Base-by-base conservation (phyloP, 1,140 invertebrate species). In the Pteromalus puparum region DNA sequence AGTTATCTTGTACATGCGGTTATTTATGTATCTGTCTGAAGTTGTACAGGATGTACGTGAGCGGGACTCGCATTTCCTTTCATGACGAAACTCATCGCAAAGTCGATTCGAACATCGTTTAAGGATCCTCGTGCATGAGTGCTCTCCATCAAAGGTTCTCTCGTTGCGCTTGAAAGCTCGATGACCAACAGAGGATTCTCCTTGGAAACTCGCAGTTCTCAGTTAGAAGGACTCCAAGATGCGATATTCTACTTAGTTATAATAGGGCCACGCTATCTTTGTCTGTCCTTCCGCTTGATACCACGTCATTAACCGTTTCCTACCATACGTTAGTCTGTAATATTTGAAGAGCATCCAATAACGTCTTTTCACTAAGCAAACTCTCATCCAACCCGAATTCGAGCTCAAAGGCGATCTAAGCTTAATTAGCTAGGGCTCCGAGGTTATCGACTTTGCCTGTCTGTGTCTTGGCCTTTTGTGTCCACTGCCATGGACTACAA, bases 121-220 rank as follows among this genome's bases (percentile, higher is more conserved):
- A 79, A 79, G 76, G 76, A 79, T 67, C 28, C 61, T 67, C n/a
- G 28, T 67, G 76, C 61, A 65, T 24, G 76, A 79, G 61, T 67
- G 10, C 76, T 38, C 53, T 79, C 24, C 18, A 67, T 79, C 61
- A 79, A 79, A 79, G 53, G 18, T 30, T 79, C 76, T 79, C 42
- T 48, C 30, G 1, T 67, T 79, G 34, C 48, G 10, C 48, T 77
- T 4, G 28, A 38, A 67, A 42, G 61, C 76, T 79, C 46, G 53
- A 79, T 67, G 76, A 79, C 76, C 76, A 79, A 48, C 73, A 48
- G 73, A 65, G 30, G 38, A 67, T 79, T 38, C 30, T 79, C 28
- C 18, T 24, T 42, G 24, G 26, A 61, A 61, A 61, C 26, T 65
- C 6, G 75, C 28, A 30, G 26, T 77, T 61, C 75, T 77, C 46